A percentile compares a stretch with the other conserved stretches of the same genome.
Evolutionary conservation across 2,113 vertebrate species (phyloP).

Genomic region (Eolophus roseicapilla): DNA sequence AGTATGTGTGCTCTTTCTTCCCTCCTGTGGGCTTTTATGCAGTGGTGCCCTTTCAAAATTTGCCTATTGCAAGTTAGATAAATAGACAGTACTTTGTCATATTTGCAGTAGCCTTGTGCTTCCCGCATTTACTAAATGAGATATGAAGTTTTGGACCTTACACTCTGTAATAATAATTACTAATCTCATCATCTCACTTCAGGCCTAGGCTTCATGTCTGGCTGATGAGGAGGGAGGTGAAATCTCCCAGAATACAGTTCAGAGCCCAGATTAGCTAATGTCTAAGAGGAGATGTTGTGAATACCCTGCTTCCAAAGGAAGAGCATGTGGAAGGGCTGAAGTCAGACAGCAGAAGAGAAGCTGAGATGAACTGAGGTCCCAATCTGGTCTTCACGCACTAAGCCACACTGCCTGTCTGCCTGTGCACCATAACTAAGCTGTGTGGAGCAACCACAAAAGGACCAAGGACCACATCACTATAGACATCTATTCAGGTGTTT

Average conservation of each 20-base stretch:
- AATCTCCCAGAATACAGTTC: neutral
- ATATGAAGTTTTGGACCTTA: neutral
- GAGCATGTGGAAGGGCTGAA: neutral
- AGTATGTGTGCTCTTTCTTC: neutral
- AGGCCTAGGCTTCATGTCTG: neutral
- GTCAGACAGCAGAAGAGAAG: neutral
- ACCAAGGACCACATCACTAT: neutral
- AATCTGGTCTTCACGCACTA: neutral
- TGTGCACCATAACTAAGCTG: neutral
- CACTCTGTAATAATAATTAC: neutral
- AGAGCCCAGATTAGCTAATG: neutral
- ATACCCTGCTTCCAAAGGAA: neutral
- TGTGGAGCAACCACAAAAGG: neutral
- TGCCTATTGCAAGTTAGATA: neutral
- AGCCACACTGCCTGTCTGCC: neutral
- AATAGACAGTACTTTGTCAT: slow-evolving; percentile 1
- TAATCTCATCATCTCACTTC: neutral
- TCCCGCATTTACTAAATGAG: neutral
- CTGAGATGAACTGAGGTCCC: neutral
- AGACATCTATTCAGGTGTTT: neutral
- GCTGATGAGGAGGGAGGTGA: neutral
- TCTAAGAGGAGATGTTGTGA: neutral
- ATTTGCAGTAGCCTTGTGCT: neutral
- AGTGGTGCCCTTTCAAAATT: slow-evolving; percentile 33
- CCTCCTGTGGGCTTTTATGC: neutral